A percentile compares a stretch with the other conserved stretches of the same genome.
These are phyloP conservation scores for Falco columbarius DNA, from an alignment of 2,797 vertebrate genomes.

Conservation along the genomic window DNA sequence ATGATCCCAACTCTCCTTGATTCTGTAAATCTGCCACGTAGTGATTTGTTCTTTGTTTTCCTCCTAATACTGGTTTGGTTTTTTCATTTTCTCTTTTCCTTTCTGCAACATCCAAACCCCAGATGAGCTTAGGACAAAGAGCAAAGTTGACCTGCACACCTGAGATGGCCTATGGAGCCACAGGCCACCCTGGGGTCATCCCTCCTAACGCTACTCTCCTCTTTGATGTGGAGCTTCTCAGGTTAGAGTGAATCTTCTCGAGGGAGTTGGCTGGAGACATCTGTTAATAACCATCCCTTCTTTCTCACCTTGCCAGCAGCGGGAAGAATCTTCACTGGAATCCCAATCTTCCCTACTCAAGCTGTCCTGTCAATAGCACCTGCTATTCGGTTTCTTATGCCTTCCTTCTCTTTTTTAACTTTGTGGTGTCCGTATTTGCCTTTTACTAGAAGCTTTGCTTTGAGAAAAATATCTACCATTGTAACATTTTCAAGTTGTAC, in stretches of 20 bases:
- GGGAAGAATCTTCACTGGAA: conserved; percentile 25
- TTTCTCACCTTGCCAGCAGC: conserved; percentile 17
- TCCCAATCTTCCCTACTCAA: conserved; percentile 48
- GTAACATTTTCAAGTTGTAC: conserved; percentile 80
- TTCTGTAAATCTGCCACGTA: neutral
- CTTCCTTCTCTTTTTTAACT: conserved; percentile 66
- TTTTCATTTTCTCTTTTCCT: conserved; percentile 46
- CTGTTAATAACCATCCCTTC: conserved; percentile 52
- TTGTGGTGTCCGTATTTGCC: conserved; percentile 65
- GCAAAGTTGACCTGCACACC: conserved; percentile 97
- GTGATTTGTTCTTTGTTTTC: neutral
- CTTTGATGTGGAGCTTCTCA: conserved; percentile 97
- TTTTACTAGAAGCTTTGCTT: conserved; percentile 72
- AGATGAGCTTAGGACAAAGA: conserved; percentile 98
- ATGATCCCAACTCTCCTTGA: neutral
- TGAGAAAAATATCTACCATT: conserved; percentile 57
- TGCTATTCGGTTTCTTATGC: conserved; percentile 58
- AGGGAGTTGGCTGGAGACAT: conserved; percentile 49
- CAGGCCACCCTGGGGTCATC: conserved; percentile 97
- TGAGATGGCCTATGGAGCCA: conserved; percentile 94
- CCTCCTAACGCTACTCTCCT: conserved; percentile 96
- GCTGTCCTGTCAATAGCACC: conserved; percentile 69
- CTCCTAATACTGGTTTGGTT: neutral
- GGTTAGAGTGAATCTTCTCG: conserved; percentile 87
- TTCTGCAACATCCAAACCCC: conserved; percentile 31